These are phyloP conservation scores for Leptopilina clavipes DNA, from an alignment of 1,140 invertebrate genomes.

Conservation along the genomic window DNA sequence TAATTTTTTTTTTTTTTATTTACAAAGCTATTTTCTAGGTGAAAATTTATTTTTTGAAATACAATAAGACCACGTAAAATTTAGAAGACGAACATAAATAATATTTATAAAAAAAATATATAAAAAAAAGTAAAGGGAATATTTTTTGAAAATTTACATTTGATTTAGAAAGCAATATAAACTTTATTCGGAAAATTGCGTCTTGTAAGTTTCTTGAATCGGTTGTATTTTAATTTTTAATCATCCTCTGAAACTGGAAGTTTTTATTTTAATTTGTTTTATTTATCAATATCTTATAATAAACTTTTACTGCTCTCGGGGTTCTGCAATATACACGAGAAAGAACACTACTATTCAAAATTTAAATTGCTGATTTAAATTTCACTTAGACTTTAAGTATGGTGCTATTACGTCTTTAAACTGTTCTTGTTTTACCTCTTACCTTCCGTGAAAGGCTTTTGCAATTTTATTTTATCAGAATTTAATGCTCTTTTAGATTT, in stretches of 20 bases:
- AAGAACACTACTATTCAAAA: conserved; percentile 1
- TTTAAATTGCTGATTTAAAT: conserved; percentile 1
- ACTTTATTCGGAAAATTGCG: too few relatives aligned
- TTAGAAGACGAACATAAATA: too few relatives aligned
- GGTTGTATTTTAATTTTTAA: conserved; percentile 3
- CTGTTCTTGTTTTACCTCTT: conserved; percentile 12
- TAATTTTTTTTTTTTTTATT: too few relatives aligned
- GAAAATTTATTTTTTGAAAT: too few relatives aligned
- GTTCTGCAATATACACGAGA: background rate
- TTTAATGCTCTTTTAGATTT: conserved; percentile 1
- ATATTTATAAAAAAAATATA: too few relatives aligned
- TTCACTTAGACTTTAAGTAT: background rate
- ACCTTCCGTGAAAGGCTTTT: background rate
- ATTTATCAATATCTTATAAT: background rate
- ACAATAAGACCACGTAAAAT: too few relatives aligned
- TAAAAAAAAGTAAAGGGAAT: too few relatives aligned
- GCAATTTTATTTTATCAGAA: background rate
- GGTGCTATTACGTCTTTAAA: conserved; percentile 8
- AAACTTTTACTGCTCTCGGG: background rate
- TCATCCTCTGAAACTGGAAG: too few relatives aligned
- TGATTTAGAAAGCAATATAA: too few relatives aligned
- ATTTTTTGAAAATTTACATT: too few relatives aligned
- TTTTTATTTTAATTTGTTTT: background rate
- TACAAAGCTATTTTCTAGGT: too few relatives aligned
- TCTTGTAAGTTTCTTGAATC: too few relatives aligned